Evolutionary conservation across 35 echinoderm and acorn worm species (phyloP).

Genomic region (Hemicentrotus pulcherrimus): DNA sequence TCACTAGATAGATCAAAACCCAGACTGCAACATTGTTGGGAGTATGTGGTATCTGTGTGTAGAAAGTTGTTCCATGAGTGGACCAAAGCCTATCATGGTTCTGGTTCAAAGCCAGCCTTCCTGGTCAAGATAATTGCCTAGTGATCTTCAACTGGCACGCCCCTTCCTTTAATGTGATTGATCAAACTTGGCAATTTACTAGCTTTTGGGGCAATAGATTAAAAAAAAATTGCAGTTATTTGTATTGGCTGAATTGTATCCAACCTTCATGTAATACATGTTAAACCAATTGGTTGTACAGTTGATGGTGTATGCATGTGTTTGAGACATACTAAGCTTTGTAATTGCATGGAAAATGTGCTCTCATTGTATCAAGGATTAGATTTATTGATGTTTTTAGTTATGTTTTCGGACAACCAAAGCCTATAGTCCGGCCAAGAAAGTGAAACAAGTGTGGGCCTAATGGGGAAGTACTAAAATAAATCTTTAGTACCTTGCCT

Average conservation of each 20-base stretch:
- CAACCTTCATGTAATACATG: background rate
- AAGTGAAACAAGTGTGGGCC: background rate
- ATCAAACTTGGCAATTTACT: background rate
- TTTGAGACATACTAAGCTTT: background rate
- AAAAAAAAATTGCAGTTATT: background rate
- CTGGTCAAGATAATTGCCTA: background rate
- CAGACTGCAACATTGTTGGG: no score
- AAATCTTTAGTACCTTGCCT: background rate
- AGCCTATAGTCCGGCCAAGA: background rate
- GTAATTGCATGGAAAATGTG: background rate
- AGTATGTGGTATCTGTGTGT: no score
- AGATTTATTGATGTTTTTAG: background rate
- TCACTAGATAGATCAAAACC: no score
- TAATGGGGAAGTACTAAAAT: conserved; percentile 13
- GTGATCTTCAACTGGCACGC: background rate
- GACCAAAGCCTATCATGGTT: no score
- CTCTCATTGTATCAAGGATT: background rate
- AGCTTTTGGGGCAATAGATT: background rate
- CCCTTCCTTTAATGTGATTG: background rate
- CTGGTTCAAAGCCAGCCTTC: no score
- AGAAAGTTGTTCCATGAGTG: no score
- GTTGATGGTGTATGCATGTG: background rate
- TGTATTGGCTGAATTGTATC: background rate
- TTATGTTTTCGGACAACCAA: background rate
- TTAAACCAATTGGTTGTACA: background rate